Conservation (phyloP, 2,113 vertebrate species). For the Microtus montanus region DNA sequence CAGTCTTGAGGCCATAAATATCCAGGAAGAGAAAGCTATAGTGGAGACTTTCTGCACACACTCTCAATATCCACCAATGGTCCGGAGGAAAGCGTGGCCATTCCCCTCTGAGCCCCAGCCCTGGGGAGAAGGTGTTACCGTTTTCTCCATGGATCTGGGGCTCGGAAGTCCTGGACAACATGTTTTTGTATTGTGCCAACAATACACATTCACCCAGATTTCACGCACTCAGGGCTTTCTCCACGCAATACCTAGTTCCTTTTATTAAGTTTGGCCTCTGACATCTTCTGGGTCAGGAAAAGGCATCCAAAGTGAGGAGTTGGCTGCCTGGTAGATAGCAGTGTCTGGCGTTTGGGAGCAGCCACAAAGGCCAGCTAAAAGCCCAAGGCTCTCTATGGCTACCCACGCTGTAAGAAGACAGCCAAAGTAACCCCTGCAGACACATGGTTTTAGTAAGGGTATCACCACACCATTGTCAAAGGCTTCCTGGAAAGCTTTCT, state of each 20-base stretch:
- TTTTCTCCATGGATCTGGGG: too few relatives aligned
- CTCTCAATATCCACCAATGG: too few relatives aligned
- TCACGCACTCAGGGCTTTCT: not conserved
- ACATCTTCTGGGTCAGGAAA: not conserved
- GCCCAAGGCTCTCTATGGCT: not conserved
- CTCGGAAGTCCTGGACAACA: not conserved
- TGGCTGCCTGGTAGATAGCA: not conserved
- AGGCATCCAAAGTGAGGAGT: too few relatives aligned
- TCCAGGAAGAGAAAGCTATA: too few relatives aligned
- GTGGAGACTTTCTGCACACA: too few relatives aligned
- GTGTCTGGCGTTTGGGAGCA: not conserved
- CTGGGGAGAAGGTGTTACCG: too few relatives aligned
- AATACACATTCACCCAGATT: not conserved
- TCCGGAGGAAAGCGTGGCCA: too few relatives aligned
- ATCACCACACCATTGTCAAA: not conserved
- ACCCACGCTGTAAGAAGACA: rapidly evolving
- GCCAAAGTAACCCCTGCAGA: not conserved
- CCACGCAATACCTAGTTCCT: not conserved
- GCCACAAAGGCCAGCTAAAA: not conserved
- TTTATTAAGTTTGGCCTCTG: not conserved
- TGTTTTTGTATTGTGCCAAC: not conserved
- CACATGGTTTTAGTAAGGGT: not conserved
- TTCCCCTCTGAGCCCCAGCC: too few relatives aligned
- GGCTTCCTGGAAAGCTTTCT: not conserved
- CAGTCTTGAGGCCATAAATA: too few relatives aligned